A percentile compares a stretch with the other conserved stretches of the same genome.
These are phyloP conservation scores for Nephotettix cincticeps DNA, from an alignment of 1,140 invertebrate genomes.

Conservation along the genomic window DNA sequence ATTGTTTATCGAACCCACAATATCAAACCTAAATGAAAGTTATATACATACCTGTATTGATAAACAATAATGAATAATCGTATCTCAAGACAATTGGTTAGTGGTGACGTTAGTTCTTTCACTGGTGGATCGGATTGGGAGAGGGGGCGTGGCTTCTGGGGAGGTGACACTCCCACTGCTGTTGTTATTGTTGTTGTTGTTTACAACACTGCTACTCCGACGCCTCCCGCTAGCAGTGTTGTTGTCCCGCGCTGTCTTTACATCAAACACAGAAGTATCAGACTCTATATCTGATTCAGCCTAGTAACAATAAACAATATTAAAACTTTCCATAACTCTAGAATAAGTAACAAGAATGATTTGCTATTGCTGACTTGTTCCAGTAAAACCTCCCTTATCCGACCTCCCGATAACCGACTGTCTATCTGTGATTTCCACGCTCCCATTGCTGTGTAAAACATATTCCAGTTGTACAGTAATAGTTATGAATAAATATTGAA, in stretches of 20 bases:
- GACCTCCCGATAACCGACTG: no score
- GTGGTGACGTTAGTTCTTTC: slow-evolving; percentile 37
- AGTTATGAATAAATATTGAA: no score
- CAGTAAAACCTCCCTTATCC: no score
- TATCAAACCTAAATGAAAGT: no score
- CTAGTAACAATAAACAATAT: no score
- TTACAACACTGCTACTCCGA: slow-evolving; percentile 57
- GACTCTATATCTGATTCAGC: slow-evolving; percentile 62
- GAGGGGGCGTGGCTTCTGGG: slow-evolving; percentile 30
- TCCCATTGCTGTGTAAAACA: no score
- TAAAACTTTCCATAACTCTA: no score
- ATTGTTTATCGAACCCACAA: no score
- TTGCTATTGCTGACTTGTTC: no score
- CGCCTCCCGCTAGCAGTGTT: slow-evolving; percentile 45
- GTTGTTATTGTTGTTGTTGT: slow-evolving; percentile 53
- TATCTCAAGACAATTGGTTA: slow-evolving; percentile 38
- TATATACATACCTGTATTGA: slow-evolving; percentile 13
- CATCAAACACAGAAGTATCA: slow-evolving; percentile 59
- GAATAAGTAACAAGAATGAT: no score
- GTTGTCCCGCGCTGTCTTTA: slow-evolving; percentile 55
- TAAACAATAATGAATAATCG: slow-evolving; percentile 15
- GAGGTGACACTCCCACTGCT: slow-evolving; percentile 30
- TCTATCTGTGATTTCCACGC: no score
- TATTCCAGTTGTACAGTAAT: no score
- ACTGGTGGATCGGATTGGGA: slow-evolving; percentile 38